Conservation (phyloP, 2,888 invertebrate genomes). For the Lepeophtheirus nordmannii region DNA sequence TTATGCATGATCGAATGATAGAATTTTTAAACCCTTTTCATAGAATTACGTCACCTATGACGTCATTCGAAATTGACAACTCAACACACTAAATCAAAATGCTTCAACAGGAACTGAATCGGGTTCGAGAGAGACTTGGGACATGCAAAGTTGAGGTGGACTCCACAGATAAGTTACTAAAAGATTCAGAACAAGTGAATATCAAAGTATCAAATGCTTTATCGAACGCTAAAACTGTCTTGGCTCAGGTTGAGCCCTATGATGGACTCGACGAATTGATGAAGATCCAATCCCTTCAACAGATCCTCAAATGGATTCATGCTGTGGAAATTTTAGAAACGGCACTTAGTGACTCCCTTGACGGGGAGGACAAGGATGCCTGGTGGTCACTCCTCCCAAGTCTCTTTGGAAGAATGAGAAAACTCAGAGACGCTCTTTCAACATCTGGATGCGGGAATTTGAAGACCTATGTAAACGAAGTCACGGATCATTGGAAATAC, state of each 20-base stretch:
- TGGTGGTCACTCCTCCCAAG: conserved; percentile 1
- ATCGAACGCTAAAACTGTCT: background rate
- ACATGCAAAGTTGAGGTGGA: background rate
- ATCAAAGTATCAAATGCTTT: background rate
- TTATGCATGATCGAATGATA: no score
- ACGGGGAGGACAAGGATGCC: background rate
- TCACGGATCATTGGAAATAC: background rate
- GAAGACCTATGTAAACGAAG: background rate
- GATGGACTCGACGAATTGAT: background rate
- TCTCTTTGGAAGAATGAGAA: background rate
- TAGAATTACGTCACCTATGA: no score
- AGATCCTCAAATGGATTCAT: background rate
- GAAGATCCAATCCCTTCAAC: background rate
- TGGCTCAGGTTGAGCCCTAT: background rate
- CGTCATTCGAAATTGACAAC: no score
- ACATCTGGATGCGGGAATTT: background rate
- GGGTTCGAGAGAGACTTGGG: background rate
- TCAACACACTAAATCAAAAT: background rate
- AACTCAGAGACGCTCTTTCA: background rate
- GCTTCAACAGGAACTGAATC: background rate
- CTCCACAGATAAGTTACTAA: background rate
- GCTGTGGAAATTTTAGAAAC: background rate
- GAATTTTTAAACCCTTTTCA: no score
- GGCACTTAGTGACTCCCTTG: background rate
- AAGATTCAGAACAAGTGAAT: background rate